Conservation (phyloP, 2,113 vertebrate genomes). For the Apeltes quadracus region DNA sequence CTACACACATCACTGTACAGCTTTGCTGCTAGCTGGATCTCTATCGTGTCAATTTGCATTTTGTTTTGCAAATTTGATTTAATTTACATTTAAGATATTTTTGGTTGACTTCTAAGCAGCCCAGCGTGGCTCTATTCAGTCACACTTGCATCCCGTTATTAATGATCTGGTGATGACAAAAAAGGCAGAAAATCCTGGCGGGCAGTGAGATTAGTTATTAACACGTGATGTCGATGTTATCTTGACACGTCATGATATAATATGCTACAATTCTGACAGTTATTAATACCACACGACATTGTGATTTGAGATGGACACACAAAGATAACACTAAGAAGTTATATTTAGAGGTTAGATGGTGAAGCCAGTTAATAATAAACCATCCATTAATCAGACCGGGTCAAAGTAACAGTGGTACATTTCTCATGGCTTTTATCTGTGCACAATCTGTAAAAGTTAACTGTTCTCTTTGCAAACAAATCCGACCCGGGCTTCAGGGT, state of each 20-base stretch:
- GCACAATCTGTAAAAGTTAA: background rate
- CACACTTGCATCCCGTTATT: constrained; percentile 39
- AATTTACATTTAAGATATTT: too few species aligned
- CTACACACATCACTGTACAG: too few species aligned
- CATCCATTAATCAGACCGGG: constrained; percentile 1
- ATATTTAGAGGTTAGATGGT: constrained; percentile 32
- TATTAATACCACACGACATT: constrained; percentile 45
- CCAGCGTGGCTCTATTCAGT: constrained; percentile 15
- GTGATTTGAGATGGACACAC: constrained; percentile 46
- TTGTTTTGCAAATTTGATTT: too few species aligned
- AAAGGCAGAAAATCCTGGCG: constrained; percentile 35
- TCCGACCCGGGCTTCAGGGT: background rate
- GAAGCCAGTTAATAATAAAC: constrained; percentile 36
- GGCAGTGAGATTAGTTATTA: constrained; percentile 42
- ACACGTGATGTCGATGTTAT: constrained; percentile 23
- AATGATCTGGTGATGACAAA: constrained; percentile 35
- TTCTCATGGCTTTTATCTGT: background rate
- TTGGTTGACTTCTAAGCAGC: constrained; percentile 4
- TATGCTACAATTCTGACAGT: constrained; percentile 15
- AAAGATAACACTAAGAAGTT: constrained; percentile 32
- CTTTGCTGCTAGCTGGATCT: too few species aligned
- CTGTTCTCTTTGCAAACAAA: background rate
- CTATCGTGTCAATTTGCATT: too few species aligned
- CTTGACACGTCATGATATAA: background rate
- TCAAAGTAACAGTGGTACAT: constrained; percentile 1